Base-by-base conservation (phyloP, 2,113 vertebrate species). In the Coptodon bakossiorum region DNA sequence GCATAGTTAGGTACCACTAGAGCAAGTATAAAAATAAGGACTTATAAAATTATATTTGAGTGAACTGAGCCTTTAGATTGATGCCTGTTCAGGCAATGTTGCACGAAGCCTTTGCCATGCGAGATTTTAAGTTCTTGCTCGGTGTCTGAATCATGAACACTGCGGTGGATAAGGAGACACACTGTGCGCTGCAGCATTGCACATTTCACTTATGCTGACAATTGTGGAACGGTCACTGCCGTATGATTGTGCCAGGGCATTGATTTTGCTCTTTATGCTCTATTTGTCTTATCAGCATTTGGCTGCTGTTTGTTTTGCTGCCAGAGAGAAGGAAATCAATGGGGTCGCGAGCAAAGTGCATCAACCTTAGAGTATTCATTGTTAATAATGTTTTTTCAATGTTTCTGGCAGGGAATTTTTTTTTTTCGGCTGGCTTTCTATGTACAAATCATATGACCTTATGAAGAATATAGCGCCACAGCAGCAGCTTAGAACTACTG, bases 191-290 rank as follows among this genome's bases (percentile, higher is more conserved):
- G 66, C 22, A 48, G 68, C 59, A 29, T 73, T 66, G 80, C 59
- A 54, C 82, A 66, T 71, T 61, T 81, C n/a, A 68, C 17, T 81
- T 48, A 17, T 9, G 54, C 45, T 22, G 68, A 54, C 53, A 40
- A 24, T n/a, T 59, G 66, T 36, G 63, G 27, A 79, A 84, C 40
- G 81, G 80, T 89, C 84, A 84, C 81, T 90, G 78, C 40, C 3
- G 81, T 78, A 66, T 45, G 61, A 89, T 71, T 43, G 78, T 79
- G 61, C 73, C 80, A 66, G 68, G 85, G 81, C 88, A 92, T 94
- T 90, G 90, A 95, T 94, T 94, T 92, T 43, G 63, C 59, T 89
- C 83, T 83, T 88, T 88, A 86, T 88, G 92, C 93, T 94, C 92
- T 91, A 92, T 90, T 94, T 93, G 89, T 59, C 29, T 76, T 81